Evolutionary conservation across 2,797 vertebrate genomes (phyloP), one percentile per base, ranked within the genome.

Genomic region (Phrynocephalus vlangalii): DNA sequence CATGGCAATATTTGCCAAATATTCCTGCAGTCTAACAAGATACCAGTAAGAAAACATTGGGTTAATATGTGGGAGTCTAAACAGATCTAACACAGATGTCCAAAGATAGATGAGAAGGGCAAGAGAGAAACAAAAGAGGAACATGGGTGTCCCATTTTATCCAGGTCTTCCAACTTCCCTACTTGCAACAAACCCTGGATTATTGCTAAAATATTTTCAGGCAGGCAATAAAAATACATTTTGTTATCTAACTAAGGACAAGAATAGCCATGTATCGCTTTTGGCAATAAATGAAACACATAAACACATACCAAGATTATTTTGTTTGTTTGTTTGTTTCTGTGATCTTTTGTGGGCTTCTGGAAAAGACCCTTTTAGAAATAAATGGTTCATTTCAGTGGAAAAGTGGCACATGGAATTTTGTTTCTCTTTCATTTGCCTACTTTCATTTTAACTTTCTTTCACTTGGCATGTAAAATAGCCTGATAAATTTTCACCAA

Each of bases 151-250:
- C 24, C 15, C 16, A 26, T 24, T 13, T 16, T 44, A 38, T 1
- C 3, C 76, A 5, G 13, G 28, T 13, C 48, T 16, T 79, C 56
- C 50, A 44, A 56, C 5, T 6, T 52, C 22, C 4, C 48, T n/a
- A 63, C 10, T 89, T 86, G 79, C 72, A 82, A 56, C n/a, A 72
- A 48, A 16, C 0, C 77, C 38, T 82, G 86, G 68, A 86, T 30
- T 82, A 86, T 63, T 0, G 6, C 81, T 5, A 30, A 50, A 26
- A 83, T 72, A 24, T 28, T 16, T 75, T 87, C 72, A 76, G 48
- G 71, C 52, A 6, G 0, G 5, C 24, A 81, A 60, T 13, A 26
- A 68, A 76, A 11, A 70, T 75, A 26, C 6, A 30, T 13, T 26
- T 67, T 85, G 9, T 66, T 76, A 22, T 15, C 71, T n/a, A 13